Conservation (phyloP, 2,113 vertebrate species). For the Ariopsis seemanni region DNA sequence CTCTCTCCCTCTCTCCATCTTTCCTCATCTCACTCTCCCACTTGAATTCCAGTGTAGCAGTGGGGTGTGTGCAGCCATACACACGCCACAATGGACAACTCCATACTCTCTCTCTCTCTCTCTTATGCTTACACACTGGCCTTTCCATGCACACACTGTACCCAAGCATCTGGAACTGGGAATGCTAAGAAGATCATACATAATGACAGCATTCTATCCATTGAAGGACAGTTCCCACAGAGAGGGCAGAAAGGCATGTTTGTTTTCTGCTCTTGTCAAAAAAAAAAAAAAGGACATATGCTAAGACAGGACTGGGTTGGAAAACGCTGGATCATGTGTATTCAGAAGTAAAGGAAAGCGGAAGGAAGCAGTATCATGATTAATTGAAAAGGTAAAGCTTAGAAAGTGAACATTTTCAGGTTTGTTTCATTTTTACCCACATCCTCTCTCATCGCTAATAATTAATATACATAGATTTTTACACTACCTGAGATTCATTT, state of each 20-base stretch:
- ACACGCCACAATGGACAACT: constrained; percentile 51
- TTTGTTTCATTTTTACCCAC: background rate
- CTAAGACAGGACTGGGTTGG: constrained; percentile 1
- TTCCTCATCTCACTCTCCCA: constrained; percentile 55
- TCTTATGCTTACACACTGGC: constrained; percentile 58
- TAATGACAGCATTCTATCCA: constrained; percentile 75
- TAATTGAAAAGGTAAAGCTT: background rate
- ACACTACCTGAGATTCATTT: background rate
- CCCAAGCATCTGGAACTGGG: constrained; percentile 26
- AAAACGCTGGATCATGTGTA: background rate
- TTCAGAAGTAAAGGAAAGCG: background rate
- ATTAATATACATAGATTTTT: background rate
- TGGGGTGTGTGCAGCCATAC: constrained; percentile 39
- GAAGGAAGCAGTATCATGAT: background rate
- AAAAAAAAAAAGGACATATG: background rate
- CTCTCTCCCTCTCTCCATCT: constrained; percentile 24
- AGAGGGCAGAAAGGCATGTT: constrained; percentile 68
- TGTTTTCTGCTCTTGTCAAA: constrained; percentile 56
- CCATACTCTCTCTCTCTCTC: constrained; percentile 62
- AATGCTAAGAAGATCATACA: constrained; percentile 60
- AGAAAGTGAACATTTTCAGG: background rate
- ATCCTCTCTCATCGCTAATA: background rate
- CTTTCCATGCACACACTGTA: constrained; percentile 40
- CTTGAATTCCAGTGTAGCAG: constrained; percentile 58
- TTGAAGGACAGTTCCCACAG: constrained; percentile 73